These are phyloP conservation scores for Venturia canescens DNA, from an alignment of 1,140 invertebrate genomes.

Conservation along the genomic window DNA sequence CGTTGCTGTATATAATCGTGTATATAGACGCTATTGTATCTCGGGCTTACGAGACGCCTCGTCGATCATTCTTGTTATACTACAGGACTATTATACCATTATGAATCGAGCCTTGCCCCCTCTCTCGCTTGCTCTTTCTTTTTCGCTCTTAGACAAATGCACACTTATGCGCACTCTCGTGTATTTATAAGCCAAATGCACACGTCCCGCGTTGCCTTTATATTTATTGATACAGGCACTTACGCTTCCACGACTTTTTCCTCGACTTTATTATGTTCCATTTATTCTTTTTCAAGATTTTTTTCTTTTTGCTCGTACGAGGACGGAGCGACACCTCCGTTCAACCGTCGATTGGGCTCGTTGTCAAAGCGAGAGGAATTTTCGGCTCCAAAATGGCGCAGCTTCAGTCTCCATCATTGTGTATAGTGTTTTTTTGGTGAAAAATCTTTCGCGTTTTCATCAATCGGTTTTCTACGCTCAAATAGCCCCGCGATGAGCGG, in stretches of 20 bases:
- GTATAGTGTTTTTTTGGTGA: too few relatives aligned
- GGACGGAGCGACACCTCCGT: neutral
- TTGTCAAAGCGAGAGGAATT: neutral
- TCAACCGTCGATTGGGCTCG: neutral
- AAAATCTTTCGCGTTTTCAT: too few relatives aligned
- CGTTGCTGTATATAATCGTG: neutral
- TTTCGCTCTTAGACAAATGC: neutral
- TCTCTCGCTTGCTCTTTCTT: neutral
- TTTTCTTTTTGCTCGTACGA: neutral
- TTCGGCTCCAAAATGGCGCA: neutral
- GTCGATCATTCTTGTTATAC: constrained; percentile 46
- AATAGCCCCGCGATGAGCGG: too few relatives aligned
- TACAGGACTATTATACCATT: constrained; percentile 13
- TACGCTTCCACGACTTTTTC: neutral
- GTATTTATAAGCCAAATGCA: neutral
- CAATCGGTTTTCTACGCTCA: too few relatives aligned
- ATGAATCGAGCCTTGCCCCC: neutral
- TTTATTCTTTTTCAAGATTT: neutral
- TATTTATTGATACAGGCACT: neutral
- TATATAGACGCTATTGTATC: constrained; percentile 53
- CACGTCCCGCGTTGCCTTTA: neutral
- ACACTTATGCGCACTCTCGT: neutral
- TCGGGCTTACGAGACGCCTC: constrained; percentile 48
- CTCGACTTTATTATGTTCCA: neutral
- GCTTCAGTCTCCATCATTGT: too few relatives aligned